Conservation (phyloP, 2,797 vertebrate genomes). For the Protosalanx chinensis region DNA sequence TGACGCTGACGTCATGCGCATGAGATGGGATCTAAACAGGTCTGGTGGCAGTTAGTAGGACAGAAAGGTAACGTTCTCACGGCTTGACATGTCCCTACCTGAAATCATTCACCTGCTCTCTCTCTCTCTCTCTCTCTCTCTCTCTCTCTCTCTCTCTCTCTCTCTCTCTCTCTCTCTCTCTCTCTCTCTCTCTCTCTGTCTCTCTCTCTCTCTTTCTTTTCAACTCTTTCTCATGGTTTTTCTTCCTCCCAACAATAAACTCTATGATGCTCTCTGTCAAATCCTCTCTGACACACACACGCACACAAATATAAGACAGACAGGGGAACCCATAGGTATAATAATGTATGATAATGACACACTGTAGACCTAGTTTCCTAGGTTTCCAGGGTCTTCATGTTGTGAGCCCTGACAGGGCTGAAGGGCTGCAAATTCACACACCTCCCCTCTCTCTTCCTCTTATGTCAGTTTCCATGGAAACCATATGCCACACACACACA, state of each 20-base stretch:
- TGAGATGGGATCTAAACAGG: not conserved
- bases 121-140: not conserved
- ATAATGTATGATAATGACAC: not conserved
- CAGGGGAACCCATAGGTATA: too few species aligned
- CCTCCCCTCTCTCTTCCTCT: not conserved
- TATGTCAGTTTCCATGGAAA: constrained; percentile 14
- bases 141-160: constrained; percentile 9
- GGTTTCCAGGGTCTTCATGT: constrained; percentile 2
- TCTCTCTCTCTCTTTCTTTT: constrained; percentile 2
- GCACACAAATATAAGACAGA: not conserved
- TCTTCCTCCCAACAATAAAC: too few species aligned
- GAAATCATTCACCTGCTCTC: constrained; percentile 6
- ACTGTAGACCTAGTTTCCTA: not conserved
- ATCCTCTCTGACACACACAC: not conserved
- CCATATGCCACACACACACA: not conserved
- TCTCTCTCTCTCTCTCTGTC: too few species aligned
- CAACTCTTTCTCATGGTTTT: not conserved
- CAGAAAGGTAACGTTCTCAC: too few species aligned
- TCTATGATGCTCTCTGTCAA: not conserved
- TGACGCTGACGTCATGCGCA: not conserved
- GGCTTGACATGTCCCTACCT: too few species aligned
- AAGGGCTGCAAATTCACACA: constrained; percentile 3
- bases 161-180: not conserved
- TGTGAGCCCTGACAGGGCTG: constrained; percentile 9
- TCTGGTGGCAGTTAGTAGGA: not conserved